These are phyloP conservation scores for Trichosurus vulpecula DNA, from an alignment of 2,797 vertebrate genomes.

Conservation along the genomic window DNA sequence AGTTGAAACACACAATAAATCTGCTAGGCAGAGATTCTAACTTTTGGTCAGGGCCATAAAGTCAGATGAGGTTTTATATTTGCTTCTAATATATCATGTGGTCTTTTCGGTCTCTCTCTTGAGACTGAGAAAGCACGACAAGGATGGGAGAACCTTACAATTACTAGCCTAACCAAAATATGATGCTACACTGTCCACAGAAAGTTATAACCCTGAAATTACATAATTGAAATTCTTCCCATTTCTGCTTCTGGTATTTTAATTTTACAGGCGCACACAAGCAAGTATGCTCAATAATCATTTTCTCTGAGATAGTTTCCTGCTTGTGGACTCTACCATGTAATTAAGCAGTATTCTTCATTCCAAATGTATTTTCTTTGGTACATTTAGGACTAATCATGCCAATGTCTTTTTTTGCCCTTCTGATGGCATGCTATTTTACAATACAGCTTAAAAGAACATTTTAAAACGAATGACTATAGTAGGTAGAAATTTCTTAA, in stretches of 20 bases:
- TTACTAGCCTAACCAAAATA: neutral
- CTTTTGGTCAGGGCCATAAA: neutral
- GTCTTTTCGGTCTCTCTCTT: slow-evolving; percentile 56
- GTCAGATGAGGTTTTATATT: slow-evolving; percentile 4
- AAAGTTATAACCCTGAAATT: slow-evolving; percentile 21
- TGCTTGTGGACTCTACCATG: slow-evolving; percentile 47
- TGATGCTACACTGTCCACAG: neutral
- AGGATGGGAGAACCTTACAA: neutral
- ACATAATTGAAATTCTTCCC: slow-evolving; percentile 64
- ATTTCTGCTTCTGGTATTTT: slow-evolving; percentile 53
- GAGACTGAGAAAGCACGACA: neutral
- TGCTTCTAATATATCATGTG: neutral
- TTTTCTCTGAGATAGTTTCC: slow-evolving; percentile 38
- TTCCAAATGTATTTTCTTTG: slow-evolving; percentile 14
- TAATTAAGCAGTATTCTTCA: slow-evolving; percentile 40
- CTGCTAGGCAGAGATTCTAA: slow-evolving; percentile 39
- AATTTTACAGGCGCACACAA: slow-evolving; percentile 33
- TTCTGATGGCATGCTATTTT: slow-evolving; percentile 46
- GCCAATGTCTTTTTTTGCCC: slow-evolving; percentile 48
- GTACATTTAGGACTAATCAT: slow-evolving; percentile 64
- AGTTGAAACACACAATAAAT: slow-evolving; percentile 24
- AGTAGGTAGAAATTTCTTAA: slow-evolving; percentile 32
- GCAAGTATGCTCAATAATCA: neutral
- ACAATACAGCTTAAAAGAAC: neutral
- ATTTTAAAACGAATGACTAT: slow-evolving; percentile 24